Evolutionary conservation across 2,888 invertebrate genomes (phyloP).

Genomic region (Hanleya hanleyi): DNA sequence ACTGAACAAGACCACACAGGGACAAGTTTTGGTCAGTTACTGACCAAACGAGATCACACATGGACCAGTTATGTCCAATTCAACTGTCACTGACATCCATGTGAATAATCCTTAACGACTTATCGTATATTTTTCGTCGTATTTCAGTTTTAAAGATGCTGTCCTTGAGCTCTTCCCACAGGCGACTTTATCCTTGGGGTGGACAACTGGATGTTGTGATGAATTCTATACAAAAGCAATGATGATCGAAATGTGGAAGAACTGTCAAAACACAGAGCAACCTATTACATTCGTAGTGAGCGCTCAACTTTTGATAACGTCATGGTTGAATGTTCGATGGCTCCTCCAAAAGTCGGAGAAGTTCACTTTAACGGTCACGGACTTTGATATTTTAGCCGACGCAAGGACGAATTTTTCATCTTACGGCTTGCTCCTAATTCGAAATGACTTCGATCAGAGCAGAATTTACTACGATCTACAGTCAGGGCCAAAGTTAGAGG

Average conservation of each 20-base stretch:
- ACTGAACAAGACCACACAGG: too few relatives aligned
- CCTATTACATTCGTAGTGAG: constrained; percentile 23
- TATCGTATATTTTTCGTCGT: too few relatives aligned
- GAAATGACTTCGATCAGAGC: constrained; percentile 45
- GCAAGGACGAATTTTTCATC: constrained; percentile 16
- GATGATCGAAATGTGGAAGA: constrained; percentile 74
- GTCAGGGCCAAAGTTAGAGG: constrained; percentile 21
- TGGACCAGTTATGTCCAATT: too few relatives aligned
- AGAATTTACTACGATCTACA: constrained; percentile 46
- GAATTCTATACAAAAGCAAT: constrained; percentile 75
- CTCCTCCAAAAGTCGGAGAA: constrained; percentile 34
- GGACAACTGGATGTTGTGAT: constrained; percentile 79
- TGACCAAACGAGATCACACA: too few relatives aligned
- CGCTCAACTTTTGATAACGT: constrained; percentile 21
- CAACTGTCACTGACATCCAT: too few relatives aligned
- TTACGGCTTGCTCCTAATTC: constrained; percentile 40
- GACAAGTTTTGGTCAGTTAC: too few relatives aligned
- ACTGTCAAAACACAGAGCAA: constrained; percentile 56
- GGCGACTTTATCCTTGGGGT: constrained; percentile 84
- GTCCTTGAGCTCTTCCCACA: constrained; percentile 77
- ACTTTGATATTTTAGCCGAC: constrained; percentile 14
- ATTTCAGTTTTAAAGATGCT: background rate
- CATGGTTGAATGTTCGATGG: constrained; percentile 45
- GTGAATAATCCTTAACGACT: too few relatives aligned
- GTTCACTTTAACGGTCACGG: constrained; percentile 36